Evolutionary conservation across 2,113 vertebrate species (phyloP).

Genomic region (Hemiprocne comata): DNA sequence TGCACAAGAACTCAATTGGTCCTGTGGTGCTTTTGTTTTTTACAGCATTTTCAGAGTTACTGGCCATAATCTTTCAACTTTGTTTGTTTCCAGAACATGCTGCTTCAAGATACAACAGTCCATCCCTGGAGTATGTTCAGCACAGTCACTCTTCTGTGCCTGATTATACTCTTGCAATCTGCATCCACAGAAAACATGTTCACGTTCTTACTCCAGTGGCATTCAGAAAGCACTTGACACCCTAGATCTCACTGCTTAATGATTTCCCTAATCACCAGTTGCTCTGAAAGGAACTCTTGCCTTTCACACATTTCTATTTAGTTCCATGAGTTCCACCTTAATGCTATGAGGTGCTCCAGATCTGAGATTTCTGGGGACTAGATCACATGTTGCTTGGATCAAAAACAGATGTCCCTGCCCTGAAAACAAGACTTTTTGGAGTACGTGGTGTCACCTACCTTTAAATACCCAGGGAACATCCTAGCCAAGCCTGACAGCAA

Average conservation of each 20-base stretch:
- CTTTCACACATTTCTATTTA: not conserved
- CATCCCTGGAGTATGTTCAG: not conserved
- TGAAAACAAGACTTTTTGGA: not conserved
- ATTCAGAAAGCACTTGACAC: not conserved
- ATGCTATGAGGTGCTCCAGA: not conserved
- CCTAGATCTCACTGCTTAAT: not conserved
- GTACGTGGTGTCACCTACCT: fast-evolving
- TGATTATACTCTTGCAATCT: not conserved
- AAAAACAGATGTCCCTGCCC: not conserved
- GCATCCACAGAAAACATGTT: not conserved
- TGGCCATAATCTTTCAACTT: not conserved
- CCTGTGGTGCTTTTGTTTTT: not conserved
- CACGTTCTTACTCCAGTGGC: not conserved
- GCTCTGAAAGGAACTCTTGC: not conserved
- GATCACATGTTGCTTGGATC: not conserved
- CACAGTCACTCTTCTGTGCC: not conserved
- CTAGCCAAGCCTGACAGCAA: not conserved
- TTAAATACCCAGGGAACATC: not conserved
- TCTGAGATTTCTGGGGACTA: not conserved
- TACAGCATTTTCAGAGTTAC: not conserved
- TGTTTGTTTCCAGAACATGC: not conserved
- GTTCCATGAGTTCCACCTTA: not conserved
- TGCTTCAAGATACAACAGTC: not conserved
- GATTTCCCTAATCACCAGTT: not conserved
- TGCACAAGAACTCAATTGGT: not conserved